These are phyloP conservation scores for Lepidocyrtoides sp. DNA, from an alignment of 2,888 invertebrate species.

Conservation along the genomic window DNA sequence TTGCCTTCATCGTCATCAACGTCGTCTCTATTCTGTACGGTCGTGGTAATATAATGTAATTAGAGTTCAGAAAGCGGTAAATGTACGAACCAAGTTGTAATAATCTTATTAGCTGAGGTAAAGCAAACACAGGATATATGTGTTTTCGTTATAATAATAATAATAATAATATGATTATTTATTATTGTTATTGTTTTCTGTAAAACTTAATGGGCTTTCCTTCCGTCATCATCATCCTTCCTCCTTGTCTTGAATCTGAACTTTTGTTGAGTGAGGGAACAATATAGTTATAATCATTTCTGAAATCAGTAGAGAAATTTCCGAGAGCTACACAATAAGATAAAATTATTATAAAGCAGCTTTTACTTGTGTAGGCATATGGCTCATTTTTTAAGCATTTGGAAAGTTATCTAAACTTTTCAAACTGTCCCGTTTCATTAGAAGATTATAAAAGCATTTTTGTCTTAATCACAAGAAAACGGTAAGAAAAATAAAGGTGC, in stretches of 20 bases:
- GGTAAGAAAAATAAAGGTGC: too few species aligned
- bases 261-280: slow-evolving; percentile 19
- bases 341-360: neutral
- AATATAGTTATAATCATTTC: slow-evolving; percentile 26
- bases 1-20: slow-evolving; percentile 7
- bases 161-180: slow-evolving; percentile 34
- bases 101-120: slow-evolving; percentile 65
- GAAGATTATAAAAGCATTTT: neutral
- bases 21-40: neutral
- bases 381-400: neutral
- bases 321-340: neutral
- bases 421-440: neutral
- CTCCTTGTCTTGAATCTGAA: neutral
- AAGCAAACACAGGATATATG: slow-evolving; percentile 33
- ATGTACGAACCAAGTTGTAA: slow-evolving; percentile 37
- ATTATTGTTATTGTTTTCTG: slow-evolving; percentile 66
- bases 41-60: slow-evolving; percentile 40
- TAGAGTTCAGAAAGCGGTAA: slow-evolving; percentile 65
- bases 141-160: neutral
- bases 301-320: slow-evolving; percentile 29
- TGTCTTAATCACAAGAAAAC: neutral
- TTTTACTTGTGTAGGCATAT: neutral
- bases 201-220: slow-evolving; percentile 40
- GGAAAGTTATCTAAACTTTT: neutral
- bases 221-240: slow-evolving; percentile 34